Percentiles rank a stretch among this genome's conserved stretches.
Evolutionary conservation across 2,797 vertebrate species (phyloP).

Genomic region (Triplophysa bombifrons): DNA sequence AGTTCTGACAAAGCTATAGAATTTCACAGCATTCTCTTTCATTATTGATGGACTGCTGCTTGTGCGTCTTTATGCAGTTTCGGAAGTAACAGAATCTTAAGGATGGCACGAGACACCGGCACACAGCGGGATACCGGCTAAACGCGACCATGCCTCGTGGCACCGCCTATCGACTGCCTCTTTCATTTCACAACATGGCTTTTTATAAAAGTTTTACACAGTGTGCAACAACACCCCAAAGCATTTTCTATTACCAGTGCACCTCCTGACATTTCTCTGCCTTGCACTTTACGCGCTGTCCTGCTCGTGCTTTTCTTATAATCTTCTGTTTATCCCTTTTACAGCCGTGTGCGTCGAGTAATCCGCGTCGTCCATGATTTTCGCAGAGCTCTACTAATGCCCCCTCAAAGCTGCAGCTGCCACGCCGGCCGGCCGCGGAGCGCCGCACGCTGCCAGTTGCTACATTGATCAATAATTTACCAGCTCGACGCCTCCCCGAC

Average conservation of each 20-base stretch:
- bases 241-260: background rate
- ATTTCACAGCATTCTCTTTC: background rate
- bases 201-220: background rate
- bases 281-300: background rate
- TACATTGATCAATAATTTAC: constrained; percentile 80
- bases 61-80: constrained; percentile 13
- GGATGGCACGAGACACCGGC: constrained; percentile 23
- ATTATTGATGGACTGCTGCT: constrained; percentile 20
- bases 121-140: constrained; percentile 18
- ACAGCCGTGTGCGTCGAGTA: constrained; percentile 49
- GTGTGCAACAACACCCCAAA: background rate
- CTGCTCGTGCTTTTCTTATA: background rate
- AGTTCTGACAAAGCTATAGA: background rate
- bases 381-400: constrained; percentile 68
- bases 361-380: constrained; percentile 74
- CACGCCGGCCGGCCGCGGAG: constrained; percentile 61
- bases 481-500: constrained; percentile 51
- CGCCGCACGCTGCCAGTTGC: constrained; percentile 74
- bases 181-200: background rate
- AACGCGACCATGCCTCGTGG: background rate
- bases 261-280: background rate
- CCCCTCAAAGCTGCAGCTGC: constrained; percentile 75
- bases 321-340: background rate
- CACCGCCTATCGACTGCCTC: background rate
- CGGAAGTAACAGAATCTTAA: constrained; percentile 9